These are phyloP conservation scores for Drosophila planitibia DNA, from an alignment of 2,888 invertebrate species.

Conservation along the genomic window DNA sequence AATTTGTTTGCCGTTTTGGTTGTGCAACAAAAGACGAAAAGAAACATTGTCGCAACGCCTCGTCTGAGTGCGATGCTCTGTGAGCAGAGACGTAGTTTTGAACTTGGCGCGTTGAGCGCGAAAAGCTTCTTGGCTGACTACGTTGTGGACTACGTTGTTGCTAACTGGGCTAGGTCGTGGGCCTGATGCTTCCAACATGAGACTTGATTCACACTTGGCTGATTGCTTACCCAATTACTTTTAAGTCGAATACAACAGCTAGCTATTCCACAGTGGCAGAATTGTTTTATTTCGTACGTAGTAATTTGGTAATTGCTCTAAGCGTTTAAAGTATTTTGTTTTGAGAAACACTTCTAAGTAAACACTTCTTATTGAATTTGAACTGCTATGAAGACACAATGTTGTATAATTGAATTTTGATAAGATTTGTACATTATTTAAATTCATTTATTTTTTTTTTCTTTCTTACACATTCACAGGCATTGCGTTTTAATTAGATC, in stretches of 20 bases:
- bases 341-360: neutral
- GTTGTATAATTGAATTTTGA: neutral
- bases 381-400: conserved; percentile 3
- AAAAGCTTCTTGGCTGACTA: conserved; percentile 13
- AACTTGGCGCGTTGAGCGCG: conserved; percentile 21
- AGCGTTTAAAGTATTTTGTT: conserved; percentile 1
- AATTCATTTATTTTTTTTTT: conserved; percentile 2
- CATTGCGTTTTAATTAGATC: conserved; percentile 13
- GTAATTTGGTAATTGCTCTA: neutral
- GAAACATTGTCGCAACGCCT: neutral
- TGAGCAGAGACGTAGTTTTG: conserved; percentile 1
- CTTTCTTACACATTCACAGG: neutral
- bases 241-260: neutral
- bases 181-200: conserved; percentile 2
- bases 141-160: conserved; percentile 11
- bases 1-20: neutral
- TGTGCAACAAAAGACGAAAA: conserved; percentile 1
- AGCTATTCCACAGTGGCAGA: conserved; percentile 31
- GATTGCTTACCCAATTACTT: conserved; percentile 53
- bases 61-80: neutral
- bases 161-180: conserved; percentile 53
- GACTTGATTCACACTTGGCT: neutral
- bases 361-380: neutral
- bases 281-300: conserved; percentile 1
- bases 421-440: neutral